Evolutionary conservation across 2,797 vertebrate species (phyloP), one percentile per base, ranked within the genome.

Genomic region (Sibirionetta formosa): DNA sequence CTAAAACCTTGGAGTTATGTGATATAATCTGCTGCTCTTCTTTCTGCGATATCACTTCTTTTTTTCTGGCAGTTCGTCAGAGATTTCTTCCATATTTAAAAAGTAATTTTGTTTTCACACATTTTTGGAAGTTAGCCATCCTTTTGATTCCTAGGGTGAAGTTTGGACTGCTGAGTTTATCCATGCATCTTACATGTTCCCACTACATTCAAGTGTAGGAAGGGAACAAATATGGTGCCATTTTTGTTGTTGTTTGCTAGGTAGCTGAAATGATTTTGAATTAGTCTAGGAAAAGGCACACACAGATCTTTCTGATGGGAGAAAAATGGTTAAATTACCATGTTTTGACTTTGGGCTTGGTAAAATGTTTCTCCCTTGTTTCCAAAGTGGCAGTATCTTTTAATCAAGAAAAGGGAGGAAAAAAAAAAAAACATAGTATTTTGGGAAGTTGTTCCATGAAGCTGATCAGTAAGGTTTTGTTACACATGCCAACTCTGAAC

Each of bases 381-480:
- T 84, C 57, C 64, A 24, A 38, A 79, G 46, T 33, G 36, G 11
- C 15, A 36, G 11, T 24, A 44, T 57, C 57, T 81, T 93, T 83
- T 46, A 58, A 66, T 20, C 11, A 50, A 51, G 76, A 80, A 9
- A 54, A 56, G 27, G 2, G 29, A 50, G 11, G 31, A 9, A 14
- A 40, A 15, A 40, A n/a, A 50, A 23, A 26, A 23, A n/a, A 48
- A 58, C 3, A 15, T 26, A 63, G 7, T 58, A 27, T 88, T 94
- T 86, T 7, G 2, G 64, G 18, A 64, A 42, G 5, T 57, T 77
- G 36, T 94, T 95, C 33, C 78, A 84, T 57, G 20, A 92, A 82
- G 48, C 85, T 85, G 40, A 90, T 94, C 78, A 90, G 31, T 88
- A 66, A 9, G 9, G 57, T 81, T 90, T 90, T 92, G 40, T 82